A percentile compares a stretch with the other conserved stretches of the same genome.
phyloP scores from a whole-genome alignment of 2,113 vertebrate genomes.

The Willisornis vidua region DNA sequence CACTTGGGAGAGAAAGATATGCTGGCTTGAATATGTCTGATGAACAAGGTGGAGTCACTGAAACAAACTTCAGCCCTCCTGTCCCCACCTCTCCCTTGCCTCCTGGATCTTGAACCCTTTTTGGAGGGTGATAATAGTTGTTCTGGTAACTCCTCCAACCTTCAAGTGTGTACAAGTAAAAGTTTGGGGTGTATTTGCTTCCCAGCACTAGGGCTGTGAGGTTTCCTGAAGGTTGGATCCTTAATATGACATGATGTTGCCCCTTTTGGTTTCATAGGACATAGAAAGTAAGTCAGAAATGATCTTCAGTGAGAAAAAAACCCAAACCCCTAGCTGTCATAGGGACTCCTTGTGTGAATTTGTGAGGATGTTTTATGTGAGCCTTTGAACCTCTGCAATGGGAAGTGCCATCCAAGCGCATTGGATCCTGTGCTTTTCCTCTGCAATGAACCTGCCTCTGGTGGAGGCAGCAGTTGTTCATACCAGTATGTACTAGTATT shows the following conservation, averaged over 20 bases:
- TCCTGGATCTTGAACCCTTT: background rate
- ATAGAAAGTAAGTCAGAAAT: background rate
- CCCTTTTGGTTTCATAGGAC: background rate
- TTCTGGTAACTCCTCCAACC: background rate
- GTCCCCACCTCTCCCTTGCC: background rate
- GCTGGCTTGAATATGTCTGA: conserved; percentile 30
- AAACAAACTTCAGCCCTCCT: background rate
- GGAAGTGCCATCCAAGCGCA: background rate
- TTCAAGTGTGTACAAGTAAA: background rate
- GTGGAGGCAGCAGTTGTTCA: background rate
- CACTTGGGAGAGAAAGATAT: conserved; percentile 25
- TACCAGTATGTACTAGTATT: background rate
- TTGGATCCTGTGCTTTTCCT: background rate
- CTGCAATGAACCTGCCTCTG: background rate
- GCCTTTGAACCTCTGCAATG: background rate
- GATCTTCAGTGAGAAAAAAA: background rate
- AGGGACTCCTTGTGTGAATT: background rate
- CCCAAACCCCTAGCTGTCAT: fast-evolving
- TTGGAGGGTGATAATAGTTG: background rate
- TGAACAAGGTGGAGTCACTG: conserved; percentile 28
- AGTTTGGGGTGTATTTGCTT: background rate
- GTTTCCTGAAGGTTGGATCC: background rate
- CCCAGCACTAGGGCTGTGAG: background rate
- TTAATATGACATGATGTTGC: background rate
- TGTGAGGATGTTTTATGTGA: background rate